Base-by-base conservation (phyloP, 2,888 invertebrate species). In the Xanthia togata region DNA sequence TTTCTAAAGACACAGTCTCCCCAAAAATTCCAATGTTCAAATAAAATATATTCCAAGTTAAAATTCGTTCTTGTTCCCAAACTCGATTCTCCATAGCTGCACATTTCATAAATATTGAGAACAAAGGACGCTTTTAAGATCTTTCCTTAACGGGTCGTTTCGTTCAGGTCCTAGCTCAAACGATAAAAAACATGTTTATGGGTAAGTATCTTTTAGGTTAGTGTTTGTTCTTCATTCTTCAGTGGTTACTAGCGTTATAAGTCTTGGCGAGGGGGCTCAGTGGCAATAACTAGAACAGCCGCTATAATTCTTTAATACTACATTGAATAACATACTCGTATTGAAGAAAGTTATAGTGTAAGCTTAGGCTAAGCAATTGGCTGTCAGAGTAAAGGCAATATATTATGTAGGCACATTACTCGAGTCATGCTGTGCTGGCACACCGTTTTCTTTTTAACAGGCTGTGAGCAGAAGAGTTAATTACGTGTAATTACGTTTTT, bases 81-180 rank as follows among this genome's bases (percentile, higher is more conserved):
- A 83, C 78, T 73, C 85, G 70, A 85, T 84, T 80, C 70, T 73
- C 60, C 26, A 75, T 80, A 76, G 73, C 76, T 65, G 57, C 80
- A 84, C 69, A 78, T 79, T 84, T 84, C 78, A 84, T 79, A 79
- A 87, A 87, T 86, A 84, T 83, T 80, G 87, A 81, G 74, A 81
- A 85, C 80, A 87, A 83, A 85, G 76, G 85, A 85, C 72, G 82
- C 80, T 82, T 85, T 80, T 85, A 85, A 85, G 85, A 85, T 70
- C 41, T 78, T 76, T 78, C 41, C 77, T 78, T 78, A 59, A 77
- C 77, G 85, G 87, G 83, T 84, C 82, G 82, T 88, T 86, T 77
- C 77, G 64, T 67, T 69, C 72, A 80, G 62, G 79, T 64, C 53
- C 79, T 84, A 87, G 79, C 74, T 78, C 76, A 70, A 82, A 84